Evolutionary conservation across 2,113 vertebrate genomes (phyloP).

Genomic region (Petrocephalus microphthalmus): DNA sequence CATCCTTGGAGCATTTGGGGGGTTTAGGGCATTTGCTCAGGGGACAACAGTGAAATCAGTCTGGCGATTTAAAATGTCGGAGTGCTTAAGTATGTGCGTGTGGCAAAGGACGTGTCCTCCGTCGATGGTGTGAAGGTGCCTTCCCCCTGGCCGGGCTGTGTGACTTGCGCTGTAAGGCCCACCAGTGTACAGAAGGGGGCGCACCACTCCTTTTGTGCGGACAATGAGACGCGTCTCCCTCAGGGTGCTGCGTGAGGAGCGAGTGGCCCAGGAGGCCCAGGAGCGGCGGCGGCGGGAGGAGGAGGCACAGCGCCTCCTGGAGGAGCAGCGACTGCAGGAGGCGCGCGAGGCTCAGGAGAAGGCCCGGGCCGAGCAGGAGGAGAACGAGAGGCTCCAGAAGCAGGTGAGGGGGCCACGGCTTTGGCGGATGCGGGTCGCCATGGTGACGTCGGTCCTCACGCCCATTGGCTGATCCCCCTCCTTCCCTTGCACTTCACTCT

Average conservation of each 20-base stretch:
- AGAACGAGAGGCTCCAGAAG: slow-evolving; percentile 80
- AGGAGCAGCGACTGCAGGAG: slow-evolving; percentile 59
- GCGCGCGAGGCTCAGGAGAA: slow-evolving; percentile 63
- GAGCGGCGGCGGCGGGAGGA: slow-evolving; percentile 68
- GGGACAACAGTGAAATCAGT: background rate
- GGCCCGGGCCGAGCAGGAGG: slow-evolving; percentile 73
- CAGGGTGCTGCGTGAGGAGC: slow-evolving; percentile 72
- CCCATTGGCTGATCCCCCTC: background rate
- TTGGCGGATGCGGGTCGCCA: background rate
- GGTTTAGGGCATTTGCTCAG: background rate
- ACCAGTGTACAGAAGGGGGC: background rate
- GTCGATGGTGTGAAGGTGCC: background rate
- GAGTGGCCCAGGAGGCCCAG: slow-evolving; percentile 65
- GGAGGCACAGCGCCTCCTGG: slow-evolving; percentile 59
- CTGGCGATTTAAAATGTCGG: background rate
- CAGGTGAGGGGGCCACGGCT: slow-evolving; percentile 59
- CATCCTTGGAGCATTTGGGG: background rate
- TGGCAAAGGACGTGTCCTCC: background rate
- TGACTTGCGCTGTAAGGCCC: background rate
- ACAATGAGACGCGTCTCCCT: background rate
- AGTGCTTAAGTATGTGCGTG: background rate
- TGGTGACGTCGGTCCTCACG: background rate
- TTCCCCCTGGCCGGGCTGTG: background rate
- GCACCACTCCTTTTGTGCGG: background rate
- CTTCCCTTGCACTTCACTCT: background rate